Conservation (phyloP, 2,113 vertebrate species). For the Petromus typicus region DNA sequence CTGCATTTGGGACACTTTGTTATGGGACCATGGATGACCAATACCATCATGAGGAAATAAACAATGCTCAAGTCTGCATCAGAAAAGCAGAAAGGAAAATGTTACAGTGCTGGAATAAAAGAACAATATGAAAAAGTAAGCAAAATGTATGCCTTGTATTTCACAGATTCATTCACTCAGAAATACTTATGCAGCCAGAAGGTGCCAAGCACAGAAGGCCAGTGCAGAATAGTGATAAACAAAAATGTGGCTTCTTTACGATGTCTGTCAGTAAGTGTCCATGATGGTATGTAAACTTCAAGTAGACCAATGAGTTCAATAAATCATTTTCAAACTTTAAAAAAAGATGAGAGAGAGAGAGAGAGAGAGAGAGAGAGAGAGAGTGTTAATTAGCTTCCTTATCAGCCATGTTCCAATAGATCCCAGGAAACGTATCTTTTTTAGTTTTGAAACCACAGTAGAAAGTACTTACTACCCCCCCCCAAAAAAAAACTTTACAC, state of each 20-base stretch:
- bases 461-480: not conserved
- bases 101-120: not conserved
- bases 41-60: not conserved
- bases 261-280: not conserved
- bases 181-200: not conserved
- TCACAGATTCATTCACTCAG: constrained; percentile 22
- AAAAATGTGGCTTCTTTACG: not conserved
- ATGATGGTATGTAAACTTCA: not conserved
- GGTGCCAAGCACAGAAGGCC: not conserved
- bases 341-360: not conserved
- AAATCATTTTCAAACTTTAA: not conserved
- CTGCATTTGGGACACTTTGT: not conserved
- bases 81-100: not conserved
- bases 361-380: not conserved
- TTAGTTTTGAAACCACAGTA: constrained; percentile 10
- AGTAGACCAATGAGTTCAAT: not conserved
- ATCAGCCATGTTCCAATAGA: not conserved
- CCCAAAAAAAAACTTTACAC: not conserved
- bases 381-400: not conserved
- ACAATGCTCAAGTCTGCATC: not conserved
- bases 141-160: not conserved
- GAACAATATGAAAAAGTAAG: not conserved
- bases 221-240: not conserved
- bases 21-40: not conserved
- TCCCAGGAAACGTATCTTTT: not conserved